A percentile compares a stretch with the other conserved stretches of the same genome.
Conservation (phyloP, 2,797 vertebrate species). For the Sebastes dallii region DNA sequence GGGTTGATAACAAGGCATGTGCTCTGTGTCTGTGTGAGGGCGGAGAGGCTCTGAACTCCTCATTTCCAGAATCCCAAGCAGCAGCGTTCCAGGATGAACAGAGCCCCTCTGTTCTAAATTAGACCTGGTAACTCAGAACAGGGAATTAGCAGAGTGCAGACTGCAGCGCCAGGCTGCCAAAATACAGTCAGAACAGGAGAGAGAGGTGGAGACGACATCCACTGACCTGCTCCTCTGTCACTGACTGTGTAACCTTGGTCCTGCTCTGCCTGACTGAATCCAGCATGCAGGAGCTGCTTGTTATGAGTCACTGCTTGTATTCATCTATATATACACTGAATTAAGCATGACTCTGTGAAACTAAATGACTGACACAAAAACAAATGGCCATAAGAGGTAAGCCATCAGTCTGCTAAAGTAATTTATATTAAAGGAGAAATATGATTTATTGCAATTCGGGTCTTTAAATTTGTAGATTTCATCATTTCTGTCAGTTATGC, state of each 20-base stretch:
- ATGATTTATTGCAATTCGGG: not conserved
- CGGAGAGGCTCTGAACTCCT: constrained; percentile 71
- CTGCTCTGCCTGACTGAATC: constrained; percentile 42
- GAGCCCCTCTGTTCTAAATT: constrained; percentile 77
- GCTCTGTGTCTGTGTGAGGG: constrained; percentile 73
- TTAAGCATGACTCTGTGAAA: constrained; percentile 23
- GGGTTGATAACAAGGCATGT: constrained; percentile 79
- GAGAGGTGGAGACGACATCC: constrained; percentile 25
- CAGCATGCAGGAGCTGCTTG: constrained; percentile 18
- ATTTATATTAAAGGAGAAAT: not conserved
- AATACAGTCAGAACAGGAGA: constrained; percentile 33
- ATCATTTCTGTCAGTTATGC: not conserved
- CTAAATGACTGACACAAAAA: constrained; percentile 19
- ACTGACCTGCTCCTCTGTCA: constrained; percentile 31
- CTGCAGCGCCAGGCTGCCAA: constrained; percentile 36
- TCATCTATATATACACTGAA: constrained; percentile 31
- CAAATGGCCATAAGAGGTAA: constrained; percentile 15
- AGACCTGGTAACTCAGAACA: constrained; percentile 64
- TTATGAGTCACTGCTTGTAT: constrained; percentile 23
- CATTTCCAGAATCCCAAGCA: constrained; percentile 78
- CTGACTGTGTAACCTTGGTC: constrained; percentile 45
- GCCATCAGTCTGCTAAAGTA: not conserved
- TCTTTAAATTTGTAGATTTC: no score
- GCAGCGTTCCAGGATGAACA: constrained; percentile 72
- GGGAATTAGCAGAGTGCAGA: constrained; percentile 62